A percentile compares a stretch with the other conserved stretches of the same genome.
phyloP scores from a whole-genome alignment of 2,797 vertebrate species.

The Premnoplex brunnescens region DNA sequence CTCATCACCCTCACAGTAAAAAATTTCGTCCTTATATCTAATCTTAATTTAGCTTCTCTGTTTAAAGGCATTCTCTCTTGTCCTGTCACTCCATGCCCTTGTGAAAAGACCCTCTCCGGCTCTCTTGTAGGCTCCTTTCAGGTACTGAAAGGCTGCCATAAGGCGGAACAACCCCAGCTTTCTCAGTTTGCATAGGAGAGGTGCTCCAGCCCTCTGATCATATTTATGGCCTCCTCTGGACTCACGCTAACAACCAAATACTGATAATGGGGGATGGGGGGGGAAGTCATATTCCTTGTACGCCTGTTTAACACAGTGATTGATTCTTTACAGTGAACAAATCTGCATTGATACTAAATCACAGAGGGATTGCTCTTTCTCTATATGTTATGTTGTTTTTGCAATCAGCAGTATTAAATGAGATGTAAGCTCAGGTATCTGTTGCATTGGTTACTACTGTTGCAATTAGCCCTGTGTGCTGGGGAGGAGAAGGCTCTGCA shows the following conservation, averaged over 20 bases:
- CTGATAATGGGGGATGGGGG: neutral
- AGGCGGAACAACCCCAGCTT: neutral
- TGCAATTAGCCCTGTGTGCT: neutral
- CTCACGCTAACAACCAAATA: neutral
- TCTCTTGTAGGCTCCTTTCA: neutral
- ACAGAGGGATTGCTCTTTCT: neutral
- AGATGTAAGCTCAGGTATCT: neutral
- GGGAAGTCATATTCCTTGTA: neutral
- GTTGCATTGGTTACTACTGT: neutral
- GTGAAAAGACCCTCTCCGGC: neutral
- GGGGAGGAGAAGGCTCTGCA: neutral
- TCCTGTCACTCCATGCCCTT: rapidly evolving
- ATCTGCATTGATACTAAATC: neutral
- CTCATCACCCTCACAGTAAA: neutral
- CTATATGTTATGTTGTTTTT: neutral
- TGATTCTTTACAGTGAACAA: neutral
- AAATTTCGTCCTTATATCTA: neutral
- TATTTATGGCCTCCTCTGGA: too few species aligned
- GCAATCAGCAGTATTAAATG: neutral
- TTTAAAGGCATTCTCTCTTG: neutral
- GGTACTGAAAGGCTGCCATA: neutral
- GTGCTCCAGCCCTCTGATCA: neutral
- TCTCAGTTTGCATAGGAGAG: neutral
- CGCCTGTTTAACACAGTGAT: neutral
- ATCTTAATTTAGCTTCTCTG: neutral